Conservation (phyloP, 2,888 invertebrate genomes). For the Agonopterix alstromeriana region DNA sequence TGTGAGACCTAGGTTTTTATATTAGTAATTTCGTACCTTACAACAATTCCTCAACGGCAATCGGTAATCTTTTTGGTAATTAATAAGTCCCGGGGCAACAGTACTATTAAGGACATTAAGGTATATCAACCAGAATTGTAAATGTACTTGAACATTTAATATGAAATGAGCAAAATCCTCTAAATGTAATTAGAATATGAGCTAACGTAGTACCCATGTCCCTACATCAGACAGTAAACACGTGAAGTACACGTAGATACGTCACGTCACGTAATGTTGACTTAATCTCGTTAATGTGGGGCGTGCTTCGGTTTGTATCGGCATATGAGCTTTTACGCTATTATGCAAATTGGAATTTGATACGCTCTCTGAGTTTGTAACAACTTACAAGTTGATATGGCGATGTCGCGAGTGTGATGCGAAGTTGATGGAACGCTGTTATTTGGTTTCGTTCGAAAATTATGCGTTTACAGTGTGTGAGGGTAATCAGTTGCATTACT, state of each 20-base stretch:
- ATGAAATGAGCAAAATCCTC: no score
- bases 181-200: no score
- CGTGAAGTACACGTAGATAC: constrained; percentile 31
- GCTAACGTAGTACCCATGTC: background rate
- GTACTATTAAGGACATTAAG: no score
- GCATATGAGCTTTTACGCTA: constrained; percentile 54
- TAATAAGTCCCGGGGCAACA: no score
- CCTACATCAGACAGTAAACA: constrained; percentile 27
- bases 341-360: constrained; percentile 64
- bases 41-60: no score
- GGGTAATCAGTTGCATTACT: no score
- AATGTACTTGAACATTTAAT: no score
- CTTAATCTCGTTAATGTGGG: constrained; percentile 55
- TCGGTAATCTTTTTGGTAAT: no score
- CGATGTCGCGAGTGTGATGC: background rate
- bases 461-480: no score
- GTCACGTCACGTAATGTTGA: constrained; percentile 54
- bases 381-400: constrained; percentile 24
- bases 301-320: constrained; percentile 46
- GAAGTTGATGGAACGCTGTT: background rate
- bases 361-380: constrained; percentile 41
- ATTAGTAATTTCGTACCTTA: no score
- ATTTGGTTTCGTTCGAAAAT: background rate
- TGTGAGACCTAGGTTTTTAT: no score
- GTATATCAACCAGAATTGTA: no score